These are phyloP conservation scores for Panurus biarmicus DNA, from an alignment of 2,113 vertebrate species.

Conservation along the genomic window DNA sequence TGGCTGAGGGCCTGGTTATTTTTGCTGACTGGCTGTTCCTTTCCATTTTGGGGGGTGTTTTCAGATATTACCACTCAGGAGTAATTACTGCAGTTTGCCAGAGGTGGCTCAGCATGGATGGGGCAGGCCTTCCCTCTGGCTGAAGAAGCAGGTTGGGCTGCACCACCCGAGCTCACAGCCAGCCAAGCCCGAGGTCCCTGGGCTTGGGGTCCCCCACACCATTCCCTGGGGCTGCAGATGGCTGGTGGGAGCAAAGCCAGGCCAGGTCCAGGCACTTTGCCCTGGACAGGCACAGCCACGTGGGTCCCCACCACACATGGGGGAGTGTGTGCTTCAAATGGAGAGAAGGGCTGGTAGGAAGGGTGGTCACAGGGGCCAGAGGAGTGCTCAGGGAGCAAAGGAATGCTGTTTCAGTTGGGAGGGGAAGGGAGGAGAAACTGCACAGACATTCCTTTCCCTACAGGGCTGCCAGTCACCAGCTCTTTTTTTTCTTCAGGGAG, in stretches of 20 bases:
- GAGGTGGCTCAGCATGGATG: neutral
- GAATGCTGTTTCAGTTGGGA: neutral
- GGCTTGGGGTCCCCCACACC: rapidly evolving
- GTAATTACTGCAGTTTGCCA: rapidly evolving
- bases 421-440: neutral
- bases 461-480: neutral
- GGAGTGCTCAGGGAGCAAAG: neutral
- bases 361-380: neutral
- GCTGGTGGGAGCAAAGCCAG: neutral
- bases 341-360: neutral
- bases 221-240: neutral
- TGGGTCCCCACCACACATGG: rapidly evolving
- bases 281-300: neutral
- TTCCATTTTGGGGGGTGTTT: neutral
- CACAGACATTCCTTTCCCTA: neutral
- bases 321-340: neutral
- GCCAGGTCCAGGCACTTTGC: rapidly evolving
- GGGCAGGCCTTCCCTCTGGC: neutral
- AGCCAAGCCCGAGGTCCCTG: neutral
- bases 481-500: neutral
- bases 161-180: neutral
- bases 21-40: neutral
- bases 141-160: neutral
- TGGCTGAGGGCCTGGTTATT: neutral
- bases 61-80: neutral